Percentiles rank a stretch among this genome's conserved stretches.
Evolutionary conservation across 2,888 invertebrate genomes (phyloP).

Genomic region (Pachydiplax longipennis): DNA sequence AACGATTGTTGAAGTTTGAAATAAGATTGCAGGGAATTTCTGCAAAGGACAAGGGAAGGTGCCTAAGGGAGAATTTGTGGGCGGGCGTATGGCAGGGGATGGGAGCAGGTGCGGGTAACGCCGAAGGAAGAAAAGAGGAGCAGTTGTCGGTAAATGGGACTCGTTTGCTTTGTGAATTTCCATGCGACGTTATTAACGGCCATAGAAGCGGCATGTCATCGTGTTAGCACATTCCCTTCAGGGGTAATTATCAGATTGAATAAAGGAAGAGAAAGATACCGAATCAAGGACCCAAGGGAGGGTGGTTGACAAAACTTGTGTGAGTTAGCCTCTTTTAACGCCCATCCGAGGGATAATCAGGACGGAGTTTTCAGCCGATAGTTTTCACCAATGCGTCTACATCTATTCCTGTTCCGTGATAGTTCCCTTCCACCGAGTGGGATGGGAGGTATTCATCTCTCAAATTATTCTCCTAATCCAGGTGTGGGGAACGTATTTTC

Average conservation of each 20-base stretch:
- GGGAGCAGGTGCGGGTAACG: slow-evolving; percentile 31
- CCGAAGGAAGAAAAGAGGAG: not conserved
- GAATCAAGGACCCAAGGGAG: too few species aligned
- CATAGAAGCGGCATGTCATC: not conserved
- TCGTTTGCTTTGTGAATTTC: slow-evolving; percentile 35
- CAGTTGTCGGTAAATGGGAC: slow-evolving; percentile 9
- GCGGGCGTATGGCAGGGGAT: not conserved
- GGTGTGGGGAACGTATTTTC: too few species aligned
- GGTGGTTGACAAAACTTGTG: too few species aligned
- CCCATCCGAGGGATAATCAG: too few species aligned
- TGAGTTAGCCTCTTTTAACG: too few species aligned
- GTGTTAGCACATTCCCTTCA: slow-evolving; percentile 4
- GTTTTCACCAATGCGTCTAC: too few species aligned
- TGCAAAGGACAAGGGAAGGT: not conserved
- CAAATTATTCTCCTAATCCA: too few species aligned
- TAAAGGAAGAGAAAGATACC: not conserved
- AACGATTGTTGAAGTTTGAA: slow-evolving; percentile 1
- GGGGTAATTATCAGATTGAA: not conserved
- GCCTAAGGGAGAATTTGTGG: not conserved
- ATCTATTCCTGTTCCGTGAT: too few species aligned
- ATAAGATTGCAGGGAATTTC: not conserved
- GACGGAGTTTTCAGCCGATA: too few species aligned
- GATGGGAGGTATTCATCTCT: too few species aligned
- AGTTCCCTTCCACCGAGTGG: too few species aligned
- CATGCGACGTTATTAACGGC: slow-evolving; percentile 14